Conservation (phyloP, 2,113 vertebrate genomes). For the Neogobius melanostomus region DNA sequence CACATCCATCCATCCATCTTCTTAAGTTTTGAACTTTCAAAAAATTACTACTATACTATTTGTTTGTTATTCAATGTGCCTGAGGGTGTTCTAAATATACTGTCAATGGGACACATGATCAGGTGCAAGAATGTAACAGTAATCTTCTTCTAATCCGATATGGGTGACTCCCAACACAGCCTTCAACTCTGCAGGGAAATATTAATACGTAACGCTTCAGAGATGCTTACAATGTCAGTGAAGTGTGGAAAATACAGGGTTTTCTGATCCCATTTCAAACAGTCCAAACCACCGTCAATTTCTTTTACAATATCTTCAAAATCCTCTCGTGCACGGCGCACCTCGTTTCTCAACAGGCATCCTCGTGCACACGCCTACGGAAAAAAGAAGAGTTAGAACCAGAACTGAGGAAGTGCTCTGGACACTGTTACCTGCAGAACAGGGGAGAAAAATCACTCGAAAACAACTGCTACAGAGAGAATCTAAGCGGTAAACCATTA, state of each 20-base stretch:
- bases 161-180: no score
- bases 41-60: no score
- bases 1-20: no score
- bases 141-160: no score
- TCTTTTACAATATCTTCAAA: slow-evolving; percentile 84
- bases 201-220: background rate
- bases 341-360: slow-evolving; percentile 74
- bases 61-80: no score
- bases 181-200: background rate
- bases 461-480: background rate
- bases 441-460: background rate
- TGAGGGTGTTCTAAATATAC: no score
- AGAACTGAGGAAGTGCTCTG: background rate
- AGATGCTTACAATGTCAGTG: slow-evolving; percentile 58
- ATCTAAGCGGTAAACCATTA: background rate
- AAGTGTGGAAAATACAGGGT: slow-evolving; percentile 78
- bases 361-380: slow-evolving; percentile 81
- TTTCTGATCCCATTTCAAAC: slow-evolving; percentile 75
- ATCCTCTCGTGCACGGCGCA: slow-evolving; percentile 71
- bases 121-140: no score
- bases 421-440: background rate
- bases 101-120: no score
- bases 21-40: no score
- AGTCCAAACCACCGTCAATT: slow-evolving; percentile 79
- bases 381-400: background rate